These are phyloP conservation scores for Thunnus albacares DNA, from an alignment of 2,797 vertebrate genomes.

Conservation along the genomic window DNA sequence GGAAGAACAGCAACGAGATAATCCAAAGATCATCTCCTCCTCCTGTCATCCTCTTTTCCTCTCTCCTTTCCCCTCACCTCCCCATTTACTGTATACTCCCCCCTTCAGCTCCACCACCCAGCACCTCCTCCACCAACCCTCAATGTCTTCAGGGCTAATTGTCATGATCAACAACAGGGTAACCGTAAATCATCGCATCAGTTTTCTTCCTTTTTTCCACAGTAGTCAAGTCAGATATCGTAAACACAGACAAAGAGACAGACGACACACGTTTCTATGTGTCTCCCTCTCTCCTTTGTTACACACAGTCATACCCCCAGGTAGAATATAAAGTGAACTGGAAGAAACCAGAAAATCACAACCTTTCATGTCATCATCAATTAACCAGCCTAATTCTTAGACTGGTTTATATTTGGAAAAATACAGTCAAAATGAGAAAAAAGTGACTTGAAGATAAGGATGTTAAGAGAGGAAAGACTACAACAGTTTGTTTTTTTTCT, in stretches of 20 bases:
- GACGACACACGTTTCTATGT: background rate
- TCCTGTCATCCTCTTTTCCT: constrained; percentile 46
- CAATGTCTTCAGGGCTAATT: constrained; percentile 40
- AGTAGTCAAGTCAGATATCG: background rate
- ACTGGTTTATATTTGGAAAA: constrained; percentile 18
- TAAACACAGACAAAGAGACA: constrained; percentile 40
- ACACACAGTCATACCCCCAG: constrained; percentile 15
- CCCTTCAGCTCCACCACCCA: background rate
- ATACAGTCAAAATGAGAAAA: background rate
- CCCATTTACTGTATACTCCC: constrained; percentile 7
- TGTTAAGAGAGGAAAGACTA: background rate
- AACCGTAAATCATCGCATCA: constrained; percentile 64
- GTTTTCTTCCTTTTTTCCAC: constrained; percentile 30
- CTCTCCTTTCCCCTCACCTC: constrained; percentile 24
- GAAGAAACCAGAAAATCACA: constrained; percentile 26
- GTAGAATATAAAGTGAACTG: constrained; percentile 21
- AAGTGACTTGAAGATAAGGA: background rate
- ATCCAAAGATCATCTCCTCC: constrained; percentile 61
- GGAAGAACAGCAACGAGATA: constrained; percentile 35
- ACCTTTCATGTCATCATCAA: constrained; percentile 48
- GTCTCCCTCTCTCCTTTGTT: constrained; percentile 21
- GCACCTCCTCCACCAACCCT: constrained; percentile 6
- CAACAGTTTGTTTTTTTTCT: background rate
- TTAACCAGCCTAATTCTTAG: constrained; percentile 16
- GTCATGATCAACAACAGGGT: constrained; percentile 30